phyloP scores from a whole-genome alignment of 2,888 invertebrate species.

The Pediacus dermestoides region DNA sequence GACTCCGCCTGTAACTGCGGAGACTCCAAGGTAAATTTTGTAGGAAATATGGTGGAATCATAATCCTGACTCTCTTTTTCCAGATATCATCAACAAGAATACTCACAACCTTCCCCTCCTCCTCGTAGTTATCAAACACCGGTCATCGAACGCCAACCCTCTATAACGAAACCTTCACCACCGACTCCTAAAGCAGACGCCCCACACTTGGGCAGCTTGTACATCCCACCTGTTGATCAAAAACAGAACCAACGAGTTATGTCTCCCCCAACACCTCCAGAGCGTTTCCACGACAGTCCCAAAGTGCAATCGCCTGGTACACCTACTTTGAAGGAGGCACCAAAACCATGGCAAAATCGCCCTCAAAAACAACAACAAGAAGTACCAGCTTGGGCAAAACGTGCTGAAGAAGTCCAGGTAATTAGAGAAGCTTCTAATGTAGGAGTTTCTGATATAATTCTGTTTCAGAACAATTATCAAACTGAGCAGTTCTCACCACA shows the following conservation, averaged over 20 bases:
- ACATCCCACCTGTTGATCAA: conserved; percentile 52
- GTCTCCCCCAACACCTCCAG: conserved; percentile 34
- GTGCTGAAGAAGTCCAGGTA: conserved; percentile 25
- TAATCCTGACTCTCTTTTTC: not conserved
- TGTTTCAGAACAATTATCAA: conserved; percentile 21
- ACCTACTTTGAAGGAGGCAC: conserved; percentile 55
- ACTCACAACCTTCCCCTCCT: conserved; percentile 29
- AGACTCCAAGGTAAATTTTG: too few relatives aligned
- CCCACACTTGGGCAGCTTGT: conserved; percentile 53
- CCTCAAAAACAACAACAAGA: conserved; percentile 50
- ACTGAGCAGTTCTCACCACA: not conserved
- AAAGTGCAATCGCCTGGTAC: conserved; percentile 47
- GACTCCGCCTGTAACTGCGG: conserved; percentile 4
- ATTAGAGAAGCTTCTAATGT: too few relatives aligned
- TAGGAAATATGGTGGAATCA: too few relatives aligned
- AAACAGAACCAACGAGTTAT: conserved; percentile 14
- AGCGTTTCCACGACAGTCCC: conserved; percentile 29
- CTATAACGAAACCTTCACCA: conserved; percentile 18
- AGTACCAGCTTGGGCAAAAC: conserved; percentile 53
- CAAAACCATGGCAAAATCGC: conserved; percentile 57
- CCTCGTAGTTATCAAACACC: conserved; percentile 39
- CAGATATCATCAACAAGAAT: conserved; percentile 1
- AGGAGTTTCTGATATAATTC: too few relatives aligned
- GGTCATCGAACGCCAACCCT: conserved; percentile 29
- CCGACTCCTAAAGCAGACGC: conserved; percentile 34